A percentile compares a stretch with the other conserved stretches of the same genome.
Conservation (phyloP, 1,140 invertebrate species). For the Sycobia sp. region DNA sequence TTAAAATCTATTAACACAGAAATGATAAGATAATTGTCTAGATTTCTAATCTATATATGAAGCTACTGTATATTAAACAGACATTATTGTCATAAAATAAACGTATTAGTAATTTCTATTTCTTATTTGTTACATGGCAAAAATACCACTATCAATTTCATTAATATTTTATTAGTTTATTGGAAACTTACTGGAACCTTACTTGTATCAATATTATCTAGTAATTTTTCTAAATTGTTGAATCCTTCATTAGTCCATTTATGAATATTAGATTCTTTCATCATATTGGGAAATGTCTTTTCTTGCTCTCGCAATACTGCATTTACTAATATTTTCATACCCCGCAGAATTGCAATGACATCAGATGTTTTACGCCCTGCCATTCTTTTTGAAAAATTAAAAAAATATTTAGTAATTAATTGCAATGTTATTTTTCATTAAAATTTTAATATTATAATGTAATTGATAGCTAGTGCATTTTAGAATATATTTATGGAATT, state of each 20-base stretch:
- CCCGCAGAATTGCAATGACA: conserved; percentile 50
- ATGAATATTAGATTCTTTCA: conserved; percentile 50
- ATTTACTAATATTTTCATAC: conserved; percentile 48
- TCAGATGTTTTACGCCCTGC: conserved; percentile 49
- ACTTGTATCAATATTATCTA: conserved; percentile 53
- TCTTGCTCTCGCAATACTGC: conserved; percentile 50
- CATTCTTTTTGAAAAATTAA: conserved; percentile 43
- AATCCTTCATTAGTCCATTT: conserved; percentile 41
- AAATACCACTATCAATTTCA: too few relatives aligned
- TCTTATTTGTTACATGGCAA: too few relatives aligned
- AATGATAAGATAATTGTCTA: too few relatives aligned
- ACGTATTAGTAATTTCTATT: too few relatives aligned
- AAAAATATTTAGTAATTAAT: neutral
- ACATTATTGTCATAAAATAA: too few relatives aligned
- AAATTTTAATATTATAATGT: too few relatives aligned
- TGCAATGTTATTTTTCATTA: neutral
- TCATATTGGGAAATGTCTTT: conserved; percentile 41
- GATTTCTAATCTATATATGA: too few relatives aligned
- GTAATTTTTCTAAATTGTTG: conserved; percentile 40
- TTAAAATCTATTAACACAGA: too few relatives aligned
- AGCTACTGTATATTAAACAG: too few relatives aligned
- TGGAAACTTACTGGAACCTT: conserved; percentile 59
- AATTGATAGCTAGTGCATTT: too few relatives aligned
- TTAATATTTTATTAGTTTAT: conserved; percentile 27
- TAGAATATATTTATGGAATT: too few relatives aligned